Evolutionary conservation across 1,140 invertebrate species (phyloP).

Genomic region (Cydia amplana): DNA sequence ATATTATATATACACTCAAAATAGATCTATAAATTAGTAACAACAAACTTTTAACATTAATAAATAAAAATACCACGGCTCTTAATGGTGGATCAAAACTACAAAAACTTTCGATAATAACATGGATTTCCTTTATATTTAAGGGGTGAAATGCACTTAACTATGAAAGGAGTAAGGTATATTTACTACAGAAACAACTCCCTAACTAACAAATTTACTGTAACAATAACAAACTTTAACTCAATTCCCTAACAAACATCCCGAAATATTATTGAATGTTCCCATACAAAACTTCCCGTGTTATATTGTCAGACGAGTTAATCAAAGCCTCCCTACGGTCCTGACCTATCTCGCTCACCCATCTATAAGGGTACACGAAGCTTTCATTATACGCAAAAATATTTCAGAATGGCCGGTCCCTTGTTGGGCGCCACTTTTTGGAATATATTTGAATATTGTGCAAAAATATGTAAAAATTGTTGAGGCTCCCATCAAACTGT

Average conservation of each 20-base stretch:
- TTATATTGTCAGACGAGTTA: slow-evolving; percentile 15
- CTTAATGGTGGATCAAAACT: too few species aligned
- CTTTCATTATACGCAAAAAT: slow-evolving; percentile 26
- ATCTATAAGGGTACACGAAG: slow-evolving; percentile 14
- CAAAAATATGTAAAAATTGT: neutral
- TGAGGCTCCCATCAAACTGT: too few species aligned
- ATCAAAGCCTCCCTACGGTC: slow-evolving; percentile 17
- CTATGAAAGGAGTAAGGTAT: too few species aligned
- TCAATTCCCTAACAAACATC: slow-evolving; percentile 3
- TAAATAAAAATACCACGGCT: too few species aligned
- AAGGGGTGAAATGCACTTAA: too few species aligned
- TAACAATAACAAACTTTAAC: neutral
- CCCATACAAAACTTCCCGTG: slow-evolving; percentile 13
- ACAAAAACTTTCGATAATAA: too few species aligned
- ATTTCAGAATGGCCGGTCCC: slow-evolving; percentile 20
- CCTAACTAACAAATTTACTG: neutral
- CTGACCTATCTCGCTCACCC: slow-evolving; percentile 24
- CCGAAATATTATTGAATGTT: neutral
- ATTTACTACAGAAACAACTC: neutral
- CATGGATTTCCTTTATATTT: too few species aligned
- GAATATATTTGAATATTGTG: slow-evolving; percentile 9
- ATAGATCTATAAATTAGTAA: too few species aligned
- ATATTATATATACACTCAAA: too few species aligned
- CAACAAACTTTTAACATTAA: too few species aligned
- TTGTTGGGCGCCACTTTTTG: slow-evolving; percentile 1